phyloP scores from a whole-genome alignment of 2,888 invertebrate genomes.

The Esperia sulphurella region DNA sequence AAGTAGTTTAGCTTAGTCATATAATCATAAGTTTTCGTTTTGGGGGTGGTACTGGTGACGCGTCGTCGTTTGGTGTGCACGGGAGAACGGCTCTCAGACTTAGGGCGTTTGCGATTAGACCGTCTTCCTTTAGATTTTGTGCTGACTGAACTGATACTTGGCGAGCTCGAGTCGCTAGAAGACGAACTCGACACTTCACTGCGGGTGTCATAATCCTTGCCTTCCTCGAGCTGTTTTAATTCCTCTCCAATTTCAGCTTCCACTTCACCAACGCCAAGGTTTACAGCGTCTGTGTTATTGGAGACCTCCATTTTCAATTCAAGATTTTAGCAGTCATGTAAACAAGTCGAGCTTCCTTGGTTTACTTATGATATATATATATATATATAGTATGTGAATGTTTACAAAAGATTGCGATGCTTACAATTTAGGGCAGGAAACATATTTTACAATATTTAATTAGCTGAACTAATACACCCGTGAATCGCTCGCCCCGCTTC shows the following conservation, averaged over 20 bases:
- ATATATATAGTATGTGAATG: too few species aligned
- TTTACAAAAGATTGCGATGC: too few species aligned
- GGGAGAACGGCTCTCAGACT: slow-evolving; percentile 63
- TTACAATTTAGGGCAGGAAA: too few species aligned
- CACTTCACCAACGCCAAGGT: slow-evolving; percentile 82
- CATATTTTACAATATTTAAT: too few species aligned
- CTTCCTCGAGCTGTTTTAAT: slow-evolving; percentile 86
- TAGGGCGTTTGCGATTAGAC: slow-evolving; percentile 77
- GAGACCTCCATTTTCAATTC: slow-evolving; percentile 69
- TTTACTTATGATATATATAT: not conserved
- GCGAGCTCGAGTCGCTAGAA: slow-evolving; percentile 84
- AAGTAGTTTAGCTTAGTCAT: slow-evolving; percentile 94
- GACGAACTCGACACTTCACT: slow-evolving; percentile 94
- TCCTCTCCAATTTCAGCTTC: slow-evolving; percentile 89
- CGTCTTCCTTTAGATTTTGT: slow-evolving; percentile 81
- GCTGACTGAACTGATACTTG: slow-evolving; percentile 89
- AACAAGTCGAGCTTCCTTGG: slow-evolving; percentile 1
- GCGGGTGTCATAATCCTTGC: slow-evolving; percentile 88
- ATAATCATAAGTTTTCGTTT: slow-evolving; percentile 88
- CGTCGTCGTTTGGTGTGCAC: slow-evolving; percentile 58
- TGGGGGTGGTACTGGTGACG: slow-evolving; percentile 39
- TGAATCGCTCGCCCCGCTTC: too few species aligned
- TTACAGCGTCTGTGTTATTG: slow-evolving; percentile 80
- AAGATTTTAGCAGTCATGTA: slow-evolving; percentile 13
- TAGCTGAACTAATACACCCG: too few species aligned